Conservation (phyloP, 2,113 vertebrate species). For the Cyprinus carpio region DNA sequence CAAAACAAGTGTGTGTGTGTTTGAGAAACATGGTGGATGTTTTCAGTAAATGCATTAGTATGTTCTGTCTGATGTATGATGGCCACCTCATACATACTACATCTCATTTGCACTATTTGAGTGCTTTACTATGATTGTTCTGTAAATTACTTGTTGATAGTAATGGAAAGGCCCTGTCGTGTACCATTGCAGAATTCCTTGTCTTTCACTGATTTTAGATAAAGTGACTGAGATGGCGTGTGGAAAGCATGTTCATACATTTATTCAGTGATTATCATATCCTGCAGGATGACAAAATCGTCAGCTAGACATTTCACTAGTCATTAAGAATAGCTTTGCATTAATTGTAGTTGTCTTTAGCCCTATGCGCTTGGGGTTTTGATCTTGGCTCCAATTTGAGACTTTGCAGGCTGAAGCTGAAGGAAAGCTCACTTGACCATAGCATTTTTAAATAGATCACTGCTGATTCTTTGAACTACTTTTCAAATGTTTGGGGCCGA, state of each 20-base stretch:
- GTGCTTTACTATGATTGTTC: background rate
- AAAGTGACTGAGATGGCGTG: background rate
- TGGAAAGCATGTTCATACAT: background rate
- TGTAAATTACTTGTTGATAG: background rate
- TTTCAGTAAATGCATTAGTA: background rate
- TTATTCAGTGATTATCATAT: background rate
- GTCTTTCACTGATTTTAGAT: background rate
- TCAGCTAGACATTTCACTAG: background rate
- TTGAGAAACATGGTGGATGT: background rate
- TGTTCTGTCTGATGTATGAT: background rate
- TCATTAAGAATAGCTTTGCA: background rate
- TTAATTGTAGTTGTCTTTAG: background rate
- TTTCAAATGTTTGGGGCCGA: too few species aligned
- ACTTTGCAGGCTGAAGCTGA: too few species aligned
- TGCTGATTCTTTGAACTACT: too few species aligned
- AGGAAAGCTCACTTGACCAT: too few species aligned
- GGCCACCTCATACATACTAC: background rate
- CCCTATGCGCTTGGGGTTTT: background rate
- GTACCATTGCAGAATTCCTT: background rate
- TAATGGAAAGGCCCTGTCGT: background rate
- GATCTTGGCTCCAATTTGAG: too few species aligned
- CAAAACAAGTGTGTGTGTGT: background rate
- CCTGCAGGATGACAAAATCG: background rate
- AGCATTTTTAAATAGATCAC: too few species aligned
- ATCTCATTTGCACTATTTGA: conserved; percentile 11